Evolutionary conservation across 1,140 invertebrate species (phyloP).

Genomic region (Ostrea edulis): DNA sequence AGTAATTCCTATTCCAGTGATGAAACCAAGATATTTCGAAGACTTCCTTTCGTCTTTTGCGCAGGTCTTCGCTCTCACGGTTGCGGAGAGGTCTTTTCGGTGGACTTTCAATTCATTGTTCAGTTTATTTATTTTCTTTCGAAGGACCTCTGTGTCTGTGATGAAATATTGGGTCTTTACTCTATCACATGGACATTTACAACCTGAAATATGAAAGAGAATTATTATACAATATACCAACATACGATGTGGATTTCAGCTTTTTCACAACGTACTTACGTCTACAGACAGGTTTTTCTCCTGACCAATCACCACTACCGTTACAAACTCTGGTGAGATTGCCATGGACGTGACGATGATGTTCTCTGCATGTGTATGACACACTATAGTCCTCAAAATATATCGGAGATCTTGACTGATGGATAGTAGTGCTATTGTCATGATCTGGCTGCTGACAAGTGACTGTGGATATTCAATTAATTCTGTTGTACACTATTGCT

Average conservation of each 20-base stretch:
- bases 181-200: not conserved
- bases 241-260: too few relatives aligned
- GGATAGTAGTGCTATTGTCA: not conserved
- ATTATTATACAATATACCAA: not conserved
- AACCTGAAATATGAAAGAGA: not conserved
- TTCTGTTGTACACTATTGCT: too few relatives aligned
- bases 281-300: too few relatives aligned
- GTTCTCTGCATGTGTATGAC: not conserved
- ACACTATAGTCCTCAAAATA: not conserved
- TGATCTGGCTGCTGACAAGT: not conserved
- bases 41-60: not conserved
- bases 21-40: not conserved
- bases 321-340: slow-evolving; percentile 5
- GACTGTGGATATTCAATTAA: not conserved
- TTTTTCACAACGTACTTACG: not conserved
- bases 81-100: not conserved
- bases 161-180: not conserved
- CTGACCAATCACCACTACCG: not conserved
- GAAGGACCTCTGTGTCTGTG: not conserved
- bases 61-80: too few relatives aligned
- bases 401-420: not conserved
- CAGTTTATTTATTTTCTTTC: not conserved
- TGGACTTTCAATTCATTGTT: too few relatives aligned
- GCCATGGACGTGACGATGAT: not conserved
- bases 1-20: not conserved